Conservation (phyloP, 2,113 vertebrate genomes). For the Climacteris rufus region DNA sequence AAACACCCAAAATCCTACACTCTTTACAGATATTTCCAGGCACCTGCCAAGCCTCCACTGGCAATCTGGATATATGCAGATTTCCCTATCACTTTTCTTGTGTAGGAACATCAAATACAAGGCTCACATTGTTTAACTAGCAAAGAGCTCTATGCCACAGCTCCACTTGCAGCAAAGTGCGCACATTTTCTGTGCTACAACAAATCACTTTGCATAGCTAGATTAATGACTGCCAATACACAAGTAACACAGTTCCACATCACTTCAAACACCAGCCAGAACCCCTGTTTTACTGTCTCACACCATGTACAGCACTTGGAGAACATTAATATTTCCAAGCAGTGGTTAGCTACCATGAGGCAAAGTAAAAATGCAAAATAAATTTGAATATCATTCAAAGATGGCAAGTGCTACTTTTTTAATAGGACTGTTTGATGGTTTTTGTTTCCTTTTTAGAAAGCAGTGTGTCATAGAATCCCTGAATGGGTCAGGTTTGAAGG, state of each 20-base stretch:
- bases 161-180: neutral
- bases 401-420: neutral
- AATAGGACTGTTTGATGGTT: neutral
- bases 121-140: neutral
- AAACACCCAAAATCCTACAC: neutral
- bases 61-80: neutral
- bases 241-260: neutral
- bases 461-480: neutral
- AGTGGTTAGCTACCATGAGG: neutral
- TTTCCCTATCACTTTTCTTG: neutral
- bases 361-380: neutral
- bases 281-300: neutral
- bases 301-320: neutral
- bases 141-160: neutral
- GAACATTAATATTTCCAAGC: neutral
- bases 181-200: neutral
- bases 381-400: neutral
- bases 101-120: neutral
- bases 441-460: neutral
- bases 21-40: neutral
- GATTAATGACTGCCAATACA: neutral
- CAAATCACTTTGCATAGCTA: neutral
- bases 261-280: neutral
- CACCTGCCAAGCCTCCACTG: neutral
- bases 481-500: neutral